Evolutionary conservation across 1,140 invertebrate species (phyloP).

Genomic region (Penaeus chinensis): DNA sequence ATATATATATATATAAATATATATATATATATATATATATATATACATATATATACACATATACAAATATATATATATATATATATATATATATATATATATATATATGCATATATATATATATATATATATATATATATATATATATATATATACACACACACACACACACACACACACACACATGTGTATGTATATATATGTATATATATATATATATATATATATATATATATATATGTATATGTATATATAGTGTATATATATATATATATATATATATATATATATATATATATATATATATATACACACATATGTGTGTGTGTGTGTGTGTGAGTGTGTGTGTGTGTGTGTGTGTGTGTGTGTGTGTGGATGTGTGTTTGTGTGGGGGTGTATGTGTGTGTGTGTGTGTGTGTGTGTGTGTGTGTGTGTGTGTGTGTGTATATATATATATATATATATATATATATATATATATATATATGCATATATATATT

Average conservation of each 20-base stretch:
- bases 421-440: too few relatives aligned
- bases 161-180: too few relatives aligned
- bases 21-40: too few relatives aligned
- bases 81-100: too few relatives aligned
- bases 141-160: too few relatives aligned
- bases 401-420: neutral
- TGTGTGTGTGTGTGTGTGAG: neutral
- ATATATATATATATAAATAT: too few relatives aligned
- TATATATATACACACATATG: neutral
- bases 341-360: neutral
- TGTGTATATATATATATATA: neutral
- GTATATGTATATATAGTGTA: neutral
- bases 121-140: too few relatives aligned
- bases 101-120: too few relatives aligned
- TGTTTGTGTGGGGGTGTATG: neutral
- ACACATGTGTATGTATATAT: neutral
- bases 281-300: slow-evolving; percentile 16
- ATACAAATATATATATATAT: too few relatives aligned
- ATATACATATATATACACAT: too few relatives aligned
- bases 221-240: slow-evolving; percentile 21
- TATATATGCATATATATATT: slow-evolving; percentile 8
- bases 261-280: slow-evolving; percentile 22
- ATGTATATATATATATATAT: slow-evolving; percentile 2
- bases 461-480: neutral
- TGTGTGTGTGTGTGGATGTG: too few relatives aligned